A percentile compares a stretch with the other conserved stretches of the same genome.
Evolutionary conservation across 2,888 invertebrate species (phyloP).

Genomic region (Amblyjoppa fuscipennis): DNA sequence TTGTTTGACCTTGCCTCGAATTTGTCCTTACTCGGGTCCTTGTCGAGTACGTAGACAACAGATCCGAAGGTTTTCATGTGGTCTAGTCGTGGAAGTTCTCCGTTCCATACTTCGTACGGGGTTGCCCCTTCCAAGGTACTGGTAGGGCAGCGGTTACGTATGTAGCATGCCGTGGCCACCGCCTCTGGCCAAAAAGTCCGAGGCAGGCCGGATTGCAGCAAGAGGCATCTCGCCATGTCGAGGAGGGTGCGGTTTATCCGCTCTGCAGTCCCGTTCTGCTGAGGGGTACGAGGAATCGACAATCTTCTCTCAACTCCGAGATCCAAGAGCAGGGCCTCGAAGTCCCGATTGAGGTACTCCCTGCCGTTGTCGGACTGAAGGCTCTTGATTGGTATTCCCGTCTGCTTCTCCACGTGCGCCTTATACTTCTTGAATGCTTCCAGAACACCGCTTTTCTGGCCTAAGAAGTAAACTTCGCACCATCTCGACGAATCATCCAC

Average conservation of each 20-base stretch:
- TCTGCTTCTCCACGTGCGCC: conserved; percentile 56
- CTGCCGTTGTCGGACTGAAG: conserved; percentile 63
- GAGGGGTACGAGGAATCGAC: conserved; percentile 71
- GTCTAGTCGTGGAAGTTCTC: not conserved
- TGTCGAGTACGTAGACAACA: conserved; percentile 4
- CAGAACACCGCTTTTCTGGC: conserved; percentile 57
- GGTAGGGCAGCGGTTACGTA: conserved; percentile 73
- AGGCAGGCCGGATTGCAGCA: conserved; percentile 67
- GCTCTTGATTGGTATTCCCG: conserved; percentile 56
- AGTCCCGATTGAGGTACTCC: conserved; percentile 56
- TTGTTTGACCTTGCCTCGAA: too few species aligned
- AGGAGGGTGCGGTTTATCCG: conserved; percentile 74
- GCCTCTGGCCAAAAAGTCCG: conserved; percentile 77
- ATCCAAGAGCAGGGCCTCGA: conserved; percentile 23
- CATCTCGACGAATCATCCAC: conserved; percentile 53
- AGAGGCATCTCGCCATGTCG: conserved; percentile 73
- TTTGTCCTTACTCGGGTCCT: too few species aligned
- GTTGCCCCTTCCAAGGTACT: conserved; percentile 57
- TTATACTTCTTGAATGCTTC: conserved; percentile 61
- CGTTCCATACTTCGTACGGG: conserved; percentile 64
- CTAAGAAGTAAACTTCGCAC: conserved; percentile 63
- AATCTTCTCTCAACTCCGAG: conserved; percentile 69
- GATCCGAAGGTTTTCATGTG: conserved; percentile 39
- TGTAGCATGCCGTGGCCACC: conserved; percentile 70
- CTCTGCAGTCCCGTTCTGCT: conserved; percentile 76